phyloP scores from a whole-genome alignment of 30 jellyfish, hydroid and myxozoan genomes.

The Mastigias papua region DNA sequence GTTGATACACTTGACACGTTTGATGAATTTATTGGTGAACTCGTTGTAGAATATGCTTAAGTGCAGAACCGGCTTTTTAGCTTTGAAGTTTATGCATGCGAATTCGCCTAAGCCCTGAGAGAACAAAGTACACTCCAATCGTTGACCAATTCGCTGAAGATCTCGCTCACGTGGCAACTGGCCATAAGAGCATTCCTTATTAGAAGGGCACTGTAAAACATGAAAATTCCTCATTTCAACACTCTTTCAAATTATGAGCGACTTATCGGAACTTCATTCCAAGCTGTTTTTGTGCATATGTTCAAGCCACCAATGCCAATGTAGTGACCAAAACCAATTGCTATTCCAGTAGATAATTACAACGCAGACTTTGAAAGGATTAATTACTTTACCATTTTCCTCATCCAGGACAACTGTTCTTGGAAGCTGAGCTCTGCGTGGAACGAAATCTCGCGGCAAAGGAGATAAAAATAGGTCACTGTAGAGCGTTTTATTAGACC shows the following conservation, averaged over 20 bases:
- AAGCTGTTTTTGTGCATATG: not conserved
- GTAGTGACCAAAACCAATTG: not conserved
- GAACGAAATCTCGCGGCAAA: constrained; percentile 85
- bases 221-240: too few relatives aligned
- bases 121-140: too few relatives aligned
- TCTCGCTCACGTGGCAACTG: too few relatives aligned
- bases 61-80: too few relatives aligned
- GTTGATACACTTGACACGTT: too few relatives aligned
- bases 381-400: constrained; percentile 12
- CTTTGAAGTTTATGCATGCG: too few relatives aligned
- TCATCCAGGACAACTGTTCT: constrained; percentile 62
- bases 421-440: constrained; percentile 81
- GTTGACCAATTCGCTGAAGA: too few relatives aligned
- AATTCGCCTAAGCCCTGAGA: too few relatives aligned
- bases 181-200: not conserved
- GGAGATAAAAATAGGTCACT: constrained; percentile 84
- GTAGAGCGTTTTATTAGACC: constrained; percentile 91
- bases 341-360: not conserved
- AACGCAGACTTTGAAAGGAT: not conserved
- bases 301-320: not conserved
- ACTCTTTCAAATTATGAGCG: not conserved
- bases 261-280: not conserved
- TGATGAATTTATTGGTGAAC: too few relatives aligned
- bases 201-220: not conserved
- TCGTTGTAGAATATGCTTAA: too few relatives aligned